Evolutionary conservation across 2,113 vertebrate genomes (phyloP).

Genomic region (Origma solitaria): DNA sequence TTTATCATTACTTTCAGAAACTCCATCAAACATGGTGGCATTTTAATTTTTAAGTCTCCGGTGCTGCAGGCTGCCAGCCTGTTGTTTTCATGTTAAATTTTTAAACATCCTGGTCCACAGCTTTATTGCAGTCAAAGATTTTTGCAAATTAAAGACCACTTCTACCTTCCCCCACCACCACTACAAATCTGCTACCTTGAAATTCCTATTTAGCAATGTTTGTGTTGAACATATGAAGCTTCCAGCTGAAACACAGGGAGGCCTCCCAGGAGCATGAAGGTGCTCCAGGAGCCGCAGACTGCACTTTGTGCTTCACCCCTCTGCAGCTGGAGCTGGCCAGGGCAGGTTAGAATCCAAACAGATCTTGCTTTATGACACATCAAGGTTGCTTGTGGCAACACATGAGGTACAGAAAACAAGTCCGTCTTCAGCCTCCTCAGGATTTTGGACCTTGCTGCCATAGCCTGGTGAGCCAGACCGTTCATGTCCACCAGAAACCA

Average conservation of each 20-base stretch:
- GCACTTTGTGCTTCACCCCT: not conserved
- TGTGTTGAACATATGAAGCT: not conserved
- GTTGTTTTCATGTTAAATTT: constrained; percentile 49
- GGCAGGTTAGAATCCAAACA: not conserved
- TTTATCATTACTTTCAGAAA: constrained; percentile 49
- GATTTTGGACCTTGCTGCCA: not conserved
- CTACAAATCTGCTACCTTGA: not conserved
- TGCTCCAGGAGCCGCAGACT: not conserved
- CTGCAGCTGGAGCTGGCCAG: not conserved
- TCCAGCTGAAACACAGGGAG: not conserved
- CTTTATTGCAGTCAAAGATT: not conserved
- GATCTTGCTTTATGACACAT: not conserved
- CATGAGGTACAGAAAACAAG: not conserved
- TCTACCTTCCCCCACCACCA: not conserved
- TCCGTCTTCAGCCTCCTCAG: not conserved
- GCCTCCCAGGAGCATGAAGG: not conserved
- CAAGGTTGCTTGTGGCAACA: not conserved
- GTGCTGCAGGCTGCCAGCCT: constrained; percentile 25
- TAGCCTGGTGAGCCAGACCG: not conserved
- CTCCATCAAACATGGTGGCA: constrained; percentile 40
- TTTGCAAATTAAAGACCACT: not conserved
- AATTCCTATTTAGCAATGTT: not conserved
- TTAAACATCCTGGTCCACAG: constrained; percentile 27
- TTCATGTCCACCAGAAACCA: not conserved
- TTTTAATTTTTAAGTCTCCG: constrained; percentile 58